A percentile compares a stretch with the other conserved stretches of the same genome.
Evolutionary conservation across 2,888 invertebrate species (phyloP).

Genomic region (Drosophila cracens): DNA sequence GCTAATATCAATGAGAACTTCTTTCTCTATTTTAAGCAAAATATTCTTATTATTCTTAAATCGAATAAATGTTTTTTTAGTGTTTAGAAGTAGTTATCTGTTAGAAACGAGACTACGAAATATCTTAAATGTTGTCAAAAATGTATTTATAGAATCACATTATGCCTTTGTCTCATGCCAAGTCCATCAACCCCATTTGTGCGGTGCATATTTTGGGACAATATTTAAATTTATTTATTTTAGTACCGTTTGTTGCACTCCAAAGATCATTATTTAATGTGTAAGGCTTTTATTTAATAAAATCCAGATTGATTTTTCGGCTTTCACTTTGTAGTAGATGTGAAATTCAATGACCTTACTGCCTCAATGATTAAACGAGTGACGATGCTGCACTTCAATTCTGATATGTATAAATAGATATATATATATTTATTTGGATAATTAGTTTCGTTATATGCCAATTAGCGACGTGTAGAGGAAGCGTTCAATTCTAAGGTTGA

Average conservation of each 20-base stretch:
- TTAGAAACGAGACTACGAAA: neutral
- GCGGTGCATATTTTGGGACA: neutral
- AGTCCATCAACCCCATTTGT: neutral
- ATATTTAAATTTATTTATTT: neutral
- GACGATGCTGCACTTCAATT: conserved; percentile 35
- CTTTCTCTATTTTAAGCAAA: neutral
- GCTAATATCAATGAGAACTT: neutral
- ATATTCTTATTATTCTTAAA: neutral
- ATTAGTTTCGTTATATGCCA: conserved; percentile 77
- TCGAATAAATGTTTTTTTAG: neutral
- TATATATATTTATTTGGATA: conserved; percentile 37
- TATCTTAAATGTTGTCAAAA: neutral
- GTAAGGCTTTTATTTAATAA: conserved; percentile 8
- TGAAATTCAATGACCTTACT: conserved; percentile 52
- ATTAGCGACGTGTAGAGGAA: conserved; percentile 74
- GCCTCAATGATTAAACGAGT: conserved; percentile 35
- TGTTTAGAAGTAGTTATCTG: neutral
- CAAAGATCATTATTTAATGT: conserved; percentile 5
- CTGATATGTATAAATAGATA: conserved; percentile 29
- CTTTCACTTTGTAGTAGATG: conserved; percentile 38
- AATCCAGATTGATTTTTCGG: conserved; percentile 24
- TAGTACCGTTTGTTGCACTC: conserved; percentile 17
- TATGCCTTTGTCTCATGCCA: neutral
- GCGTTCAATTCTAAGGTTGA: conserved; percentile 44
- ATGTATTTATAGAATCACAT: neutral